Evolutionary conservation across 2,888 invertebrate genomes (phyloP), one percentile per base, ranked within the genome.

Genomic region (Baccha elongata): DNA sequence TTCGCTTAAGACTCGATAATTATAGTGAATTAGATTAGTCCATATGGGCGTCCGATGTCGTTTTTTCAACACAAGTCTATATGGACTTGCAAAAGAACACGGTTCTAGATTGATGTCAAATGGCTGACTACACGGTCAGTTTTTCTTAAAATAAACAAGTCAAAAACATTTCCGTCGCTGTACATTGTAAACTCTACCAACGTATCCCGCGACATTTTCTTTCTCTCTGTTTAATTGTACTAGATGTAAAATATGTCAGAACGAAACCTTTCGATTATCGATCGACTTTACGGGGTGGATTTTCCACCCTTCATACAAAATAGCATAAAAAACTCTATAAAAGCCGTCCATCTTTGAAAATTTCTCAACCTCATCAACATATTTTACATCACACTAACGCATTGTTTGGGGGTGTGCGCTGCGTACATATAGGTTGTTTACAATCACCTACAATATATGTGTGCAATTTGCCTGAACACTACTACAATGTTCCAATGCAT

Each of bases 321-420:
- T 55, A 67, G 46, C 48, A 42, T 58, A 29, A 29, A 71, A 83
- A 81, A 69, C 35, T 64, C 64, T 48, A 44, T 37, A 68, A 65
- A 73, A 67, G 83, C 42, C 85, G 62, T 60, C 85, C 85, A 85
- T 85, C 83, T 85, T 85, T 85, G 80, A 85, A 79, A 84, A 76
- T 72, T 72, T 53, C 29, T 44, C 50, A 76, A 72, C 65, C 68
- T 74, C 62, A 81, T 81, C 76, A 80, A 84, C 79, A 72, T 78
- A 40, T 50, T 79, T 42, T 60, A 73, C 40, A 53, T 11, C 68
- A 79, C 65, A 84, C 79, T 11, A 58, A 46, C 35, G 35, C 48
- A 58, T 2, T 1, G 8, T 60, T 19, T 3, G 26, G 4, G 5
- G 21, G 80, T 78, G 40, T 84, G 52, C 8, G 40, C 50, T 8